Evolutionary conservation across 2,797 vertebrate genomes (phyloP).

Genomic region (Macroramphosus scolopax): DNA sequence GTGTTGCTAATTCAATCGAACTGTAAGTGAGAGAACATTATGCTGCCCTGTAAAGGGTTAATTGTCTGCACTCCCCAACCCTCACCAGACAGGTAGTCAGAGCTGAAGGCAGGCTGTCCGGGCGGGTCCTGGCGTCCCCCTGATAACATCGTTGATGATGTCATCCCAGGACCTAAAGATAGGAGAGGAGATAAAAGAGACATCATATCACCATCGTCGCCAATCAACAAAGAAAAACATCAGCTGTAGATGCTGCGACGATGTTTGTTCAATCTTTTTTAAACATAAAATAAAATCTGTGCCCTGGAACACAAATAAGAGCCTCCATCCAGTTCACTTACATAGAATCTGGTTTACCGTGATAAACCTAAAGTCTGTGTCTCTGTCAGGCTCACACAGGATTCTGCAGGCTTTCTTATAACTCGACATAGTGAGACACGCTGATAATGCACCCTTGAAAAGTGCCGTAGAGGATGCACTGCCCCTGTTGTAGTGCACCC

Average conservation of each 20-base stretch:
- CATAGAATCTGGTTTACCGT: too few relatives aligned
- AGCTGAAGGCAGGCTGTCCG: constrained; percentile 66
- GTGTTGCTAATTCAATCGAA: too few relatives aligned
- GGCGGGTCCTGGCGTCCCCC: constrained; percentile 66
- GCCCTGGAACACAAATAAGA: too few relatives aligned
- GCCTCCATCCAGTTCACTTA: too few relatives aligned
- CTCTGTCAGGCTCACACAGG: too few relatives aligned
- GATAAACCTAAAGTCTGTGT: too few relatives aligned
- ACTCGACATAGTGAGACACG: background rate
- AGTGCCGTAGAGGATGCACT: too few relatives aligned
- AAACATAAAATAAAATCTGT: too few relatives aligned
- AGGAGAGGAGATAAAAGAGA: constrained; percentile 17
- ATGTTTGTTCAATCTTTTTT: too few relatives aligned
- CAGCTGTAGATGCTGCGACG: background rate
- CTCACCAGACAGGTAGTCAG: constrained; percentile 78
- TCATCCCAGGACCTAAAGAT: constrained; percentile 62
- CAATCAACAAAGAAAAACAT: background rate
- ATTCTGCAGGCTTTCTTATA: background rate
- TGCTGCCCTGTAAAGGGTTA: too few relatives aligned
- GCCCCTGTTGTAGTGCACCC: too few relatives aligned
- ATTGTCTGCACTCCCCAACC: background rate
- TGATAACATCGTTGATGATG: constrained; percentile 65
- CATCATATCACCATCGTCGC: background rate
- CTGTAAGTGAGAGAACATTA: too few relatives aligned
- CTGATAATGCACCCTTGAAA: constrained; percentile 1